Evolutionary conservation across 2,888 invertebrate species (phyloP).

Genomic region (Torymus aiolomorphi): DNA sequence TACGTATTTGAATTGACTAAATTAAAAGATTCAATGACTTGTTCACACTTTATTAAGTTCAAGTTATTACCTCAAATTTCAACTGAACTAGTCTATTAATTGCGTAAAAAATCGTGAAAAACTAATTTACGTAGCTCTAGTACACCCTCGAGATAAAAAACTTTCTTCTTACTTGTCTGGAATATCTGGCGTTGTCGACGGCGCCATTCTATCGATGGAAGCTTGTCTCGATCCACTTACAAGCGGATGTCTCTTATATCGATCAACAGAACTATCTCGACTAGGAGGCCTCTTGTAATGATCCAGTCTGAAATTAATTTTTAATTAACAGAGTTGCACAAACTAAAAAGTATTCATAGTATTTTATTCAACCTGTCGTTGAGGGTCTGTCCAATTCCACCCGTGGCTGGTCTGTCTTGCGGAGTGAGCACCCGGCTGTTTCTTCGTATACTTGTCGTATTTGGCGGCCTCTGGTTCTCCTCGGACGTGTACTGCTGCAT

Average conservation of each 20-base stretch:
- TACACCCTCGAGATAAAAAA: no score
- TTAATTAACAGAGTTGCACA: neutral
- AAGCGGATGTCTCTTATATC: conserved; percentile 83
- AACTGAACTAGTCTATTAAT: no score
- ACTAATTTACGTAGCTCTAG: neutral
- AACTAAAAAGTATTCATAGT: neutral
- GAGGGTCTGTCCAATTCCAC: conserved; percentile 69
- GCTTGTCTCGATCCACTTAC: conserved; percentile 85
- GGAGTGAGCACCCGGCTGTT: conserved; percentile 72
- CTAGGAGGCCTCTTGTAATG: conserved; percentile 95
- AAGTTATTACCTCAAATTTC: no score
- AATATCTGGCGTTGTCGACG: conserved; percentile 68
- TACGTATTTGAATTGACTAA: no score
- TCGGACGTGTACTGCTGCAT: conserved; percentile 71
- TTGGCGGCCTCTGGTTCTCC: conserved; percentile 67
- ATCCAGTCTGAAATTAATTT: conserved; percentile 81
- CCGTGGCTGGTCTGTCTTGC: conserved; percentile 69
- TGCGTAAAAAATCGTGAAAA: neutral
- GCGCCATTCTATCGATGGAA: conserved; percentile 82
- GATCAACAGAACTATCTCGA: conserved; percentile 90
- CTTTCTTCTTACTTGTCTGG: conserved; percentile 68
- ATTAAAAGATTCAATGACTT: no score
- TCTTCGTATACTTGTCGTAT: conserved; percentile 72
- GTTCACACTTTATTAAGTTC: no score
- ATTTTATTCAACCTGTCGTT: conserved; percentile 70